Conservation (phyloP, 2,113 vertebrate genomes). For the Silurus meridionalis region DNA sequence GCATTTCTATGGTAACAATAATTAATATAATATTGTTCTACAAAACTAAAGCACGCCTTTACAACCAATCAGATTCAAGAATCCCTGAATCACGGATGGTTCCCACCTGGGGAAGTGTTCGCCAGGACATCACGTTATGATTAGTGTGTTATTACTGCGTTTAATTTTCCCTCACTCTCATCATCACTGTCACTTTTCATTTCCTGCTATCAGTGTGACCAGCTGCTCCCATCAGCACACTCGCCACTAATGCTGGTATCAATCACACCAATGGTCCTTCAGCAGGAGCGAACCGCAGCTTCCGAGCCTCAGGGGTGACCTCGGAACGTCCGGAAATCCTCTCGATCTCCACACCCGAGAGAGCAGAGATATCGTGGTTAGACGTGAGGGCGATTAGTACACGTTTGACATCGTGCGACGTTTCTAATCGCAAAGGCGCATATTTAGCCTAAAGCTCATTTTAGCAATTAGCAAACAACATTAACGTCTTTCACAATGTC, state of each 20-base stretch:
- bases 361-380: slow-evolving; percentile 33
- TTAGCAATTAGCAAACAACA: slow-evolving; percentile 31
- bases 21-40: too few relatives aligned
- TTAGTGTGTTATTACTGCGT: slow-evolving; percentile 32
- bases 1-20: too few relatives aligned
- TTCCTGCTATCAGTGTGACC: slow-evolving; percentile 42
- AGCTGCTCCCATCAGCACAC: slow-evolving; percentile 35
- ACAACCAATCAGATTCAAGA: neutral
- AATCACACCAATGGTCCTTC: slow-evolving; percentile 11
- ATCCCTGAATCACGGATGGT: neutral
- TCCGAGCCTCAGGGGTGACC: slow-evolving; percentile 26
- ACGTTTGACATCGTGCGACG: neutral
- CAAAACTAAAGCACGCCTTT: too few relatives aligned
- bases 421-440: neutral
- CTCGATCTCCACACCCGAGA: neutral
- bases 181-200: slow-evolving; percentile 40
- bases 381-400: slow-evolving; percentile 32
- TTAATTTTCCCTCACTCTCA: slow-evolving; percentile 41
- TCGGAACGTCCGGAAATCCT: slow-evolving; percentile 13
- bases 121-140: neutral
- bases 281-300: neutral
- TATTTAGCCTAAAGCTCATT: slow-evolving; percentile 20
- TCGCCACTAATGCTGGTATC: slow-evolving; percentile 35
- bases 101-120: neutral
- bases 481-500: slow-evolving; percentile 22